Evolutionary conservation across 2,797 vertebrate genomes (phyloP).

Genomic region (Acanthis flammea): DNA sequence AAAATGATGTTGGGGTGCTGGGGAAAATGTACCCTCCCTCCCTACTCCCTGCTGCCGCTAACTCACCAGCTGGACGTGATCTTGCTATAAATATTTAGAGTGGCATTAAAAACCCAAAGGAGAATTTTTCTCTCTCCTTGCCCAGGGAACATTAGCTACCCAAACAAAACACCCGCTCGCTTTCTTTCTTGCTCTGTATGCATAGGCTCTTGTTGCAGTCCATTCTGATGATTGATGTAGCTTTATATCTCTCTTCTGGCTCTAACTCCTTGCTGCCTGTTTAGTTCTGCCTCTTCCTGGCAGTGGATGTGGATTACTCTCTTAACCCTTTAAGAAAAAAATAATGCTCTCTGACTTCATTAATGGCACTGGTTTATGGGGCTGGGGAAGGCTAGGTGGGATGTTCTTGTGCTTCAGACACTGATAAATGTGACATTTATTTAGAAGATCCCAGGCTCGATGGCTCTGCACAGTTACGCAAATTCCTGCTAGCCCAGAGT

Average conservation of each 20-base stretch:
- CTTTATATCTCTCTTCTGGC: conserved; percentile 9
- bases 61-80: conserved; percentile 27
- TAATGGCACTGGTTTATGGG: neutral
- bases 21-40: neutral
- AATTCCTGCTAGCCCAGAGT: neutral
- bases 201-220: neutral
- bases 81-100: conserved; percentile 63
- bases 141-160: conserved; percentile 48
- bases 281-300: conserved; percentile 31
- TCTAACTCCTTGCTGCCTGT: neutral
- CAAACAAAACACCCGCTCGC: neutral
- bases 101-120: conserved; percentile 39
- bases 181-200: neutral
- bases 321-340: conserved; percentile 47
- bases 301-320: neutral
- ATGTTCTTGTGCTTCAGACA: neutral
- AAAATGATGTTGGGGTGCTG: neutral
- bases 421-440: conserved; percentile 30
- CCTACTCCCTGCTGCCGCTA: fast-evolving
- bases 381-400: neutral
- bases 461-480: neutral
- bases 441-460: neutral
- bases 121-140: conserved; percentile 6
- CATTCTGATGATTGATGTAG: conserved; percentile 30
- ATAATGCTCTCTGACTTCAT: neutral